Conservation (phyloP, 1,140 invertebrate genomes). For the Rhopalosiphum maidis region DNA sequence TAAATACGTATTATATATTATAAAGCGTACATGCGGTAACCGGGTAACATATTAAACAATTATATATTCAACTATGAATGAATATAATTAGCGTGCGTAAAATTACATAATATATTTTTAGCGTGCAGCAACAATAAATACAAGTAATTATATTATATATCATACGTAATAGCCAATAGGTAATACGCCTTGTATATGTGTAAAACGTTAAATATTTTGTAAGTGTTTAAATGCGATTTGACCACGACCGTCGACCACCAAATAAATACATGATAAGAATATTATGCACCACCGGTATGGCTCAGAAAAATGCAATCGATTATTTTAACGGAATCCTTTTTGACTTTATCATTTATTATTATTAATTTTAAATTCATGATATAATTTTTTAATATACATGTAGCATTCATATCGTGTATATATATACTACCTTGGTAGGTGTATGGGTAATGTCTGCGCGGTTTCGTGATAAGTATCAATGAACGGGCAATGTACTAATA, state of each 20-base stretch:
- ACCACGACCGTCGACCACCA: neutral
- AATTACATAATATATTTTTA: neutral
- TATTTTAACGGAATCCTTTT: neutral
- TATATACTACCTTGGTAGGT: too few relatives aligned
- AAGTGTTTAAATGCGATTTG: neutral
- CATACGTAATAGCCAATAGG: neutral
- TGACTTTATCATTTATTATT: neutral
- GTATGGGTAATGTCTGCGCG: neutral
- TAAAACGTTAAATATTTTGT: neutral
- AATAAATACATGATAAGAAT: neutral
- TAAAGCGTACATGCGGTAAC: neutral
- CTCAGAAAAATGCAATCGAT: neutral
- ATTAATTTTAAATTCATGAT: neutral
- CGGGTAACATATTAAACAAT: neutral
- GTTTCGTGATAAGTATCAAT: neutral
- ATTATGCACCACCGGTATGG: neutral
- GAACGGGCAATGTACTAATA: neutral
- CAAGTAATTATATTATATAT: neutral
- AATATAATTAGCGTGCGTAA: neutral
- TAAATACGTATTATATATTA: neutral
- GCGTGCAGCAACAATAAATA: neutral
- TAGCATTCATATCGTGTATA: neutral
- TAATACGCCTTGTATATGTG: neutral
- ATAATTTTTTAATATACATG: neutral
- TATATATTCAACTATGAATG: neutral